phyloP scores from a whole-genome alignment of 2,113 vertebrate species.

The Mirounga angustirostris region DNA sequence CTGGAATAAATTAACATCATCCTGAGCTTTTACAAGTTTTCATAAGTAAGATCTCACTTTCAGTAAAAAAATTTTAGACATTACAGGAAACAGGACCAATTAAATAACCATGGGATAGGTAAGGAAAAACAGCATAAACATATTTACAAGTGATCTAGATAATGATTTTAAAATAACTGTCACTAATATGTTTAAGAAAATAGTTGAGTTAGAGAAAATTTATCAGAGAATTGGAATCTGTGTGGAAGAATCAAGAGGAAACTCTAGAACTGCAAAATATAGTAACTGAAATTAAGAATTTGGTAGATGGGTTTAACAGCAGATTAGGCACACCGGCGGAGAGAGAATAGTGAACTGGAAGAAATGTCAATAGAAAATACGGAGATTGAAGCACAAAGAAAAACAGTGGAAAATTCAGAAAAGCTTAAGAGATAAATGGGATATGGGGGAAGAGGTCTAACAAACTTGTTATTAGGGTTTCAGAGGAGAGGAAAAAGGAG shows the following conservation, averaged over 20 bases:
- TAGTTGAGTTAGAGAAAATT: constrained; percentile 17
- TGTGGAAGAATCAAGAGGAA: background rate
- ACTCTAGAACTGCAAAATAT: background rate
- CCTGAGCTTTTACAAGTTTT: constrained; percentile 28
- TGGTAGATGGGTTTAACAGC: background rate
- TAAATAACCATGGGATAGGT: background rate
- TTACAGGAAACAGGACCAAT: background rate
- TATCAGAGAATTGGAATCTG: background rate
- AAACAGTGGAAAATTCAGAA: background rate
- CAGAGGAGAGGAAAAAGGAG: background rate
- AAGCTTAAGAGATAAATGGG: background rate
- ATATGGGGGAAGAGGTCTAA: background rate
- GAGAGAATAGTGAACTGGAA: background rate
- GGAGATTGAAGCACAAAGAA: background rate
- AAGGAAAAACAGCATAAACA: background rate
- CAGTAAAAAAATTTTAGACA: background rate
- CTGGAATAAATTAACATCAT: background rate
- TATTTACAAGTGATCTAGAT: background rate
- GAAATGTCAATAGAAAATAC: background rate
- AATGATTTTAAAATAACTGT: background rate
- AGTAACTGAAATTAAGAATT: constrained; percentile 3
- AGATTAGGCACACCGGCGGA: background rate
- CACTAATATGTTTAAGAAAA: background rate
- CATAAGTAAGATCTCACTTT: background rate
- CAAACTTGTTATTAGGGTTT: background rate